Conservation (phyloP, 2,888 invertebrate genomes). For the Pilophorus perplexus region DNA sequence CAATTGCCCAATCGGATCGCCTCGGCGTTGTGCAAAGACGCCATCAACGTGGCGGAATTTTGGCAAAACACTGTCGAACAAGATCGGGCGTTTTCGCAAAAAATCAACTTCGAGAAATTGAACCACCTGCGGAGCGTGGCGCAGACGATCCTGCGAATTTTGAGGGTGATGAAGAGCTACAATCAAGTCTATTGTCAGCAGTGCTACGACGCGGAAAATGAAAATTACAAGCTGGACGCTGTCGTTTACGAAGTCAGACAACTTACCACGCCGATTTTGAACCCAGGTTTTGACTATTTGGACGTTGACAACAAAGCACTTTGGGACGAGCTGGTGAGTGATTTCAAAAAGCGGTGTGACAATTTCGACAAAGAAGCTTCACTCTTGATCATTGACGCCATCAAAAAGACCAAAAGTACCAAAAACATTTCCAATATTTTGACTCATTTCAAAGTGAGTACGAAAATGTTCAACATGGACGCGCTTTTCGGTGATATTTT, state of each 20-base stretch:
- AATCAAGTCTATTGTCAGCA: constrained; percentile 21
- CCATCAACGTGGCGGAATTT: constrained; percentile 14
- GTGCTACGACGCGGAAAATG: constrained; percentile 26
- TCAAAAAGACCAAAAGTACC: constrained; percentile 29
- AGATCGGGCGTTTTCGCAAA: constrained; percentile 24
- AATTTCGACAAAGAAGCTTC: constrained; percentile 26
- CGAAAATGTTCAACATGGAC: constrained; percentile 18
- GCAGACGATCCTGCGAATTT: constrained; percentile 1
- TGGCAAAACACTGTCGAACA: constrained; percentile 26
- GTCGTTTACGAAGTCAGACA: constrained; percentile 28
- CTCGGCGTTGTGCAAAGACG: constrained; percentile 5
- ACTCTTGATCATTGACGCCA: constrained; percentile 16
- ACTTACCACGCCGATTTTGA: background rate
- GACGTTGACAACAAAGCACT: constrained; percentile 18
- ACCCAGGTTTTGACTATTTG: constrained; percentile 15
- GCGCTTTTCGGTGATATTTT: constrained; percentile 15
- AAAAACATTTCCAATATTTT: constrained; percentile 17
- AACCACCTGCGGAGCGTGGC: constrained; percentile 9
- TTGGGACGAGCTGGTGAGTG: constrained; percentile 6
- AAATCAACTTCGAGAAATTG: constrained; percentile 24
- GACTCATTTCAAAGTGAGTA: constrained; percentile 15
- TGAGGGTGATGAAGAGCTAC: constrained; percentile 19
- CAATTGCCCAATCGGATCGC: constrained; percentile 12
- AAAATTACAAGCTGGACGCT: constrained; percentile 29
- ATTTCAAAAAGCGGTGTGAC: constrained; percentile 12